Evolutionary conservation across 2,888 invertebrate genomes (phyloP).

Genomic region (Orgyia antiqua): DNA sequence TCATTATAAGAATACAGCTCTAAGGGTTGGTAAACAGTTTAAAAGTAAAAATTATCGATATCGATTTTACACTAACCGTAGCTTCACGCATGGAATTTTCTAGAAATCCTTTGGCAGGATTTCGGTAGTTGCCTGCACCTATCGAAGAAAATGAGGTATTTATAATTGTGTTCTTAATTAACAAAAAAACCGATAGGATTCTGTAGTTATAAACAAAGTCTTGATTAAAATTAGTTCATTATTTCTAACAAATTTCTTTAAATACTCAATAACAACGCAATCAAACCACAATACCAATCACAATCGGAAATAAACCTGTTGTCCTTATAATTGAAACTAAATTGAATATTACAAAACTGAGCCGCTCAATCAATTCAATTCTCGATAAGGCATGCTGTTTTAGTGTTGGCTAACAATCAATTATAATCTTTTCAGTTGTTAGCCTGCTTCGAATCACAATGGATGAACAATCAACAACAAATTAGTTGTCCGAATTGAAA

Average conservation of each 20-base stretch:
- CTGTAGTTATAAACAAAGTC: neutral
- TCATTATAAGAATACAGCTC: no score
- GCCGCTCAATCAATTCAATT: slow-evolving; percentile 21
- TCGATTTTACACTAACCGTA: no score
- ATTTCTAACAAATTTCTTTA: neutral
- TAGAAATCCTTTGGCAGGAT: no score
- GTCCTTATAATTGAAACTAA: slow-evolving; percentile 12
- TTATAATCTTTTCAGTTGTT: slow-evolving; percentile 22
- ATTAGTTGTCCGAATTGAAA: slow-evolving; percentile 26
- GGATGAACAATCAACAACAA: slow-evolving; percentile 28
- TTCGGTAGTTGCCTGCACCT: no score
- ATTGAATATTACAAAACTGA: slow-evolving; percentile 16
- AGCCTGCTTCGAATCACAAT: slow-evolving; percentile 33
- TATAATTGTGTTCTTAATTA: no score
- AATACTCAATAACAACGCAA: slow-evolving; percentile 6
- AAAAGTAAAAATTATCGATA: no score
- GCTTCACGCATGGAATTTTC: no score
- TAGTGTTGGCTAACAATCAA: slow-evolving; percentile 24
- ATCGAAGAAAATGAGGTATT: no score
- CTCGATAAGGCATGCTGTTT: slow-evolving; percentile 20
- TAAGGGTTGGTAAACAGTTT: no score
- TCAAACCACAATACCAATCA: slow-evolving; percentile 6
- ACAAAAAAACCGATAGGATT: no score
- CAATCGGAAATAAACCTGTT: slow-evolving; percentile 7
- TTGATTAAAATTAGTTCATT: neutral